Evolutionary conservation across 2,888 invertebrate genomes (phyloP).

Genomic region (Orthonevra nobilis): DNA sequence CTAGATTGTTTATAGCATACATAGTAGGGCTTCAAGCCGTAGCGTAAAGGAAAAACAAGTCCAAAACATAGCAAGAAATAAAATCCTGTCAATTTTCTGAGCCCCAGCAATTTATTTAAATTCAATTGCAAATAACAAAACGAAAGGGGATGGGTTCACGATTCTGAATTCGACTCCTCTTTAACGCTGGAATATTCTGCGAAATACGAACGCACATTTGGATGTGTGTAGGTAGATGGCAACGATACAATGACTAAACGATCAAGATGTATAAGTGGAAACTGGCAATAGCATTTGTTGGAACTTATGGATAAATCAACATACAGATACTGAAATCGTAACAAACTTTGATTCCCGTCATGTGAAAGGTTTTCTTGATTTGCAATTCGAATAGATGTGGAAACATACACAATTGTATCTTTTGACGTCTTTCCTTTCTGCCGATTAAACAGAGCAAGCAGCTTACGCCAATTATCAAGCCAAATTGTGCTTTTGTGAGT

Average conservation of each 20-base stretch:
- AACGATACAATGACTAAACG: slow-evolving; percentile 35
- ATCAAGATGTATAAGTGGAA: slow-evolving; percentile 57
- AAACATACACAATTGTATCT: no score
- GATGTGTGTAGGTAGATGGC: not conserved
- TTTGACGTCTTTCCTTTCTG: no score
- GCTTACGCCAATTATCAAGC: no score
- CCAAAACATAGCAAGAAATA: slow-evolving; percentile 55
- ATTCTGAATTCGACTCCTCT: slow-evolving; percentile 12
- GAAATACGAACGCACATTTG: not conserved
- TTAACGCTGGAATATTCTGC: slow-evolving; percentile 3
- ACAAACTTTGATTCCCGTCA: slow-evolving; percentile 24
- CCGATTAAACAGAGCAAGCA: no score
- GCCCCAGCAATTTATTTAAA: slow-evolving; percentile 69
- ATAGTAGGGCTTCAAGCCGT: slow-evolving; percentile 27
- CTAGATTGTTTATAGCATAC: slow-evolving; percentile 58
- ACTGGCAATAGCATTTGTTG: slow-evolving; percentile 40
- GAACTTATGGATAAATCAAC: slow-evolving; percentile 47
- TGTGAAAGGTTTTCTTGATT: slow-evolving; percentile 21
- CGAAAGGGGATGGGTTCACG: slow-evolving; percentile 22
- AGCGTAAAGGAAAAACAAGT: not conserved
- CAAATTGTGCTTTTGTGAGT: no score
- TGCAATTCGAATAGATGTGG: slow-evolving; percentile 35
- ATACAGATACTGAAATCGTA: slow-evolving; percentile 33
- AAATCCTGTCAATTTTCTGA: slow-evolving; percentile 67
- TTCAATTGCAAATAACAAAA: slow-evolving; percentile 68